Evolutionary conservation across 2,113 vertebrate genomes (phyloP), one percentile per base, ranked within the genome.

Genomic region (Lamprologus tigripictilis): DNA sequence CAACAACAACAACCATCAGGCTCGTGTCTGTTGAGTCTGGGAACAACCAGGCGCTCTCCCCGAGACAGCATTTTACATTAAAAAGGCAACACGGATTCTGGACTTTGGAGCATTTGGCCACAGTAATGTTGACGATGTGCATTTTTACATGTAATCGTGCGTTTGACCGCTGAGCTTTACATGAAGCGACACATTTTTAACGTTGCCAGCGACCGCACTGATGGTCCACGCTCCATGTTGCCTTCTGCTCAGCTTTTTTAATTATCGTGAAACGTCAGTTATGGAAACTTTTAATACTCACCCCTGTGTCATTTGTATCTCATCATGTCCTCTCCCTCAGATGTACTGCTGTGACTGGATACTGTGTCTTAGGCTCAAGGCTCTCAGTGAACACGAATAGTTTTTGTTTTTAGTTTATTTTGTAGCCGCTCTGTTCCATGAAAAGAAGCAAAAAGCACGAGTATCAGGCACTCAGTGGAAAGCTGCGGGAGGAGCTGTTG

Each of bases 261-360:
- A 83, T 90, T 83, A 45, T 89, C 21, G 85, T 93, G 71, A 93
- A 91, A 91, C 80, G 84, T 96, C 95, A 90, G 28, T 81, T 84
- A 35, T 79, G 78, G 79, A 87, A 89, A 81, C 84, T 88, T 93
- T 93, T 31, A 84, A 63, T 87, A 81, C 88, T 90, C 92, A 71
- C 85, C 88, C 83, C 23, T 54, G 35, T 91, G 89, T 93, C 53
- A 66, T 91, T 86, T 66, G 81, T 92, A 73, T 55, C 61, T 88
- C 89, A 86, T 83, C 79, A 8, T 61, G 71, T 94, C 88, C 90
- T 90, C 87, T 92, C 90, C 89, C 92, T 93, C 92, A 82, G 28
- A 51, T 80, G 86, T 94, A 85, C 91, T 92, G 92, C 89, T 92
- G 88, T 93, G 93, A 94, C 94, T 93, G 92, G 87, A 93, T 90